phyloP scores from a whole-genome alignment of 2,113 vertebrate species.

The Eclectus roratus region DNA sequence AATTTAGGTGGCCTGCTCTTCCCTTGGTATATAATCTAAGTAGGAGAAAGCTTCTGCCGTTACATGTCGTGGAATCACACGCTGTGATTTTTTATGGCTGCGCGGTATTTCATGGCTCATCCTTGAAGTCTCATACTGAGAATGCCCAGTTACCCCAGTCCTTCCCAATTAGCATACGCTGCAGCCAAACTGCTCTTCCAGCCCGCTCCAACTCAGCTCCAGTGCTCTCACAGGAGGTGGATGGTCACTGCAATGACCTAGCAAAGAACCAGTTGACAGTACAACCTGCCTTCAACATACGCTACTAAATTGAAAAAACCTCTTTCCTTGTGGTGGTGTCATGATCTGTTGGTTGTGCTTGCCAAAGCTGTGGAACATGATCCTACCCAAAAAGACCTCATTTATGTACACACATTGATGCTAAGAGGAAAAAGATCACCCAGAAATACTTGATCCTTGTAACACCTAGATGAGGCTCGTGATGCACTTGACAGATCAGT shows the following conservation, averaged over 20 bases:
- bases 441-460: too few relatives aligned
- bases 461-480: neutral
- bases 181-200: neutral
- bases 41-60: neutral
- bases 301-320: neutral
- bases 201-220: neutral
- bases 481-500: neutral
- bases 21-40: neutral
- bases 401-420: neutral
- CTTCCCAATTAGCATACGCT: neutral
- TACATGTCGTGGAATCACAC: neutral
- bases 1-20: neutral
- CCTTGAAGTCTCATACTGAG: too few relatives aligned
- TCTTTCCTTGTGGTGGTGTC: neutral
- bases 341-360: neutral
- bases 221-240: accelerated
- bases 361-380: neutral
- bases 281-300: neutral
- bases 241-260: neutral
- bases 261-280: neutral
- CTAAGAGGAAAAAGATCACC: neutral
- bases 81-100: neutral
- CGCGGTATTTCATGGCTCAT: neutral
- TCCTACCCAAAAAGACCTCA: neutral
- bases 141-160: neutral